Conservation (phyloP, 2,797 vertebrate species). For the Uromys caudimaculatus region DNA sequence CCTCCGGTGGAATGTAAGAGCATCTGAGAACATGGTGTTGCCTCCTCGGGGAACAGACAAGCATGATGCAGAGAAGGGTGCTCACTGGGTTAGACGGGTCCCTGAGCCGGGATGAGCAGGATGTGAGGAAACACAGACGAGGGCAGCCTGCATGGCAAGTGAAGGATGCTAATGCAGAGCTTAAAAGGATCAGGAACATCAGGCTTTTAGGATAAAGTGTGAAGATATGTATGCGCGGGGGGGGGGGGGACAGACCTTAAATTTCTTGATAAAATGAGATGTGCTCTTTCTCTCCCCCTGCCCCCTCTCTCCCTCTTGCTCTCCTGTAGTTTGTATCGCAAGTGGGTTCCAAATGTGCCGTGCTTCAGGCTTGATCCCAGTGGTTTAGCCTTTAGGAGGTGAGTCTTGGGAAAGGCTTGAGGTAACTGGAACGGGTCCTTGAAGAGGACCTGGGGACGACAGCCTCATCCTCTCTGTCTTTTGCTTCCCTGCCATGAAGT, state of each 20-base stretch:
- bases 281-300: too few relatives aligned
- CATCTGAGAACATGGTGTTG: not conserved
- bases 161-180: not conserved
- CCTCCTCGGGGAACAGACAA: not conserved
- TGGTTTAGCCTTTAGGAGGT: not conserved
- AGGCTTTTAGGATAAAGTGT: not conserved
- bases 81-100: not conserved
- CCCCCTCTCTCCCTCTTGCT: fast-evolving
- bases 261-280: constrained; percentile 5
- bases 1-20: not conserved
- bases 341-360: not conserved
- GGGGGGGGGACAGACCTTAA: not conserved
- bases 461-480: not conserved
- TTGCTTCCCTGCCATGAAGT: not conserved
- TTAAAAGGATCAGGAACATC: not conserved
- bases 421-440: not conserved
- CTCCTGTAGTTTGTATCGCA: not conserved
- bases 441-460: not conserved
- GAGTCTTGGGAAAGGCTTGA: not conserved
- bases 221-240: not conserved
- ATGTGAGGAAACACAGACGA: not conserved
- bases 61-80: not conserved
- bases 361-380: not conserved
- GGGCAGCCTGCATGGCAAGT: not conserved
- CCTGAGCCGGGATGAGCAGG: not conserved